Conservation (phyloP, 2,113 vertebrate species). For the Promerops cafer region DNA sequence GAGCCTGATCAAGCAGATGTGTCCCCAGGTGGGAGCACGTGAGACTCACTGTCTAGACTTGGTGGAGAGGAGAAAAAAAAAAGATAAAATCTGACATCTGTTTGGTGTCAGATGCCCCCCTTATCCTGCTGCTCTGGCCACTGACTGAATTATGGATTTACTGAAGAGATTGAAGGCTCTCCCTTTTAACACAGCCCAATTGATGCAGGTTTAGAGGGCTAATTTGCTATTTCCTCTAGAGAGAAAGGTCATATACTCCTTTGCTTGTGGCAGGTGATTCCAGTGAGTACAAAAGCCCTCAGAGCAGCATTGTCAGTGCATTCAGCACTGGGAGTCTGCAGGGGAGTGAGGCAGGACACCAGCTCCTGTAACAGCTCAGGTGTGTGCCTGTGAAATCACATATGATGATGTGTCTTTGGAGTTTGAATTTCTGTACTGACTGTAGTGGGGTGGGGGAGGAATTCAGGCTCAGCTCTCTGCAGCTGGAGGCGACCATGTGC, state of each 20-base stretch:
- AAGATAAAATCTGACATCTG: constrained; percentile 13
- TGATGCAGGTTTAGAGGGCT: not conserved
- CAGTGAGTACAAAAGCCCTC: not conserved
- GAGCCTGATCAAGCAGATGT: not conserved
- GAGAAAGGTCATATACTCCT: not conserved
- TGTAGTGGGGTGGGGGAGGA: not conserved
- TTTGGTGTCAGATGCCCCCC: not conserved
- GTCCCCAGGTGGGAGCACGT: not conserved
- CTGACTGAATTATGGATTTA: not conserved
- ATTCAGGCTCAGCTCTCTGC: not conserved
- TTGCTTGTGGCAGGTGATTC: not conserved
- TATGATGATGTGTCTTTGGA: not conserved
- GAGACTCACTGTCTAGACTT: constrained; percentile 31
- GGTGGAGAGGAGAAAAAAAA: not conserved
- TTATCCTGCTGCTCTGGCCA: not conserved
- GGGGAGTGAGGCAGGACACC: not conserved
- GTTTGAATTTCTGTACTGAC: not conserved
- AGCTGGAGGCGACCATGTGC: not conserved
- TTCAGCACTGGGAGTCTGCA: fast-evolving
- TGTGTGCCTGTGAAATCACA: not conserved
- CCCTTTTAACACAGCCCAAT: not conserved
- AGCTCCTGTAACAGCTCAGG: not conserved
- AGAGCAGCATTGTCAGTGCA: fast-evolving
- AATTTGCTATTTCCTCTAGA: not conserved
- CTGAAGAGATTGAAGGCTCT: not conserved